Base-by-base conservation (phyloP, 1,140 invertebrate genomes). In the Gonioctena quinquepunctata region DNA sequence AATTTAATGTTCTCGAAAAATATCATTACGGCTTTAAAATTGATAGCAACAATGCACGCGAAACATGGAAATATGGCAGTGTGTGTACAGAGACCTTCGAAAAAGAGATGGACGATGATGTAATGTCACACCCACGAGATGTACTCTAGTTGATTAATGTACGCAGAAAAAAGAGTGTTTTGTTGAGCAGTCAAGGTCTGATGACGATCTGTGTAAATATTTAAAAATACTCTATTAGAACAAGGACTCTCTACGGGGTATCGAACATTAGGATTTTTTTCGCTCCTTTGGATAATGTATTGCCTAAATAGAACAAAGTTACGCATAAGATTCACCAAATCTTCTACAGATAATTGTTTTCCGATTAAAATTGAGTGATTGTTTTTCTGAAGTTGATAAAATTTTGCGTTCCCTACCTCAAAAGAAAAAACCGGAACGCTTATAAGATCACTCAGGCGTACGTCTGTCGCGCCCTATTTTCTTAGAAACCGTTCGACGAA, bases 51-150 rank as follows among this genome's bases (percentile, higher is more conserved):
- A 42, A n/a, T 42, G 33, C 33, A n/a, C 33, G 8, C 33, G 13
- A n/a, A n/a, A 42, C 13, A n/a, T 42, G 16, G n/a, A 42, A 42
- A 42, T 42, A 21, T 22, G 4, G n/a, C 21, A 13, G 18, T 57
- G 21, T 22, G 22, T 57, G 54, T 23, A 21, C 8, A 22, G 25
- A 21, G 54, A 22, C 54, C 54, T 57, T 57, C 54, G 54, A 25
- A 42, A n/a, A 42, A 42, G 33, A 42, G 33, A 42, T 42, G 33
- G 33, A 61, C 59, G 27, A 19, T 61, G 59, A 61, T 26, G 59
- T 61, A 27, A 61, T 19, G 59, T 61, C 59, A 61, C 59, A 61
- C 59, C 59, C 59, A 61, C 59, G 59, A 61, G 26, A 61, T 28
- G 27, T 61, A 61, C 59, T 61, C 59, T 33, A 28, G 8, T 33